Evolutionary conservation across 1,140 invertebrate species (phyloP).

Genomic region (Calephelis nemesis): DNA sequence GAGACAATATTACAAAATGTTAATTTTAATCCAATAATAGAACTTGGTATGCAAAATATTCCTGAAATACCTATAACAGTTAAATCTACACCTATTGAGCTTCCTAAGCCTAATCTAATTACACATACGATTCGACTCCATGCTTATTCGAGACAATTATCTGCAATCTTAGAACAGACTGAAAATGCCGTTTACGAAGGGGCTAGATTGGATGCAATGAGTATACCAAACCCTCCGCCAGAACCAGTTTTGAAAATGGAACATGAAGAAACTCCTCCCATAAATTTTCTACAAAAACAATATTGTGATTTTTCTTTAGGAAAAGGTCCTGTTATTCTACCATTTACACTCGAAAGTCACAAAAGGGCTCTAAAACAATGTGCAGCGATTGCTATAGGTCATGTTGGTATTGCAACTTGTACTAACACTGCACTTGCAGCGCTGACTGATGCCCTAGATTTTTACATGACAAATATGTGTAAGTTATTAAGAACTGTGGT

Average conservation of each 20-base stretch:
- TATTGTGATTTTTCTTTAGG: conserved; percentile 72
- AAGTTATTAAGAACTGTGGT: conserved; percentile 64
- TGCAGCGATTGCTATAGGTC: conserved; percentile 71
- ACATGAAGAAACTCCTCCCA: conserved; percentile 54
- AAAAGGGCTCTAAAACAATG: conserved; percentile 65
- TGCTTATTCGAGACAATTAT: conserved; percentile 52
- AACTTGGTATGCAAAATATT: conserved; percentile 74
- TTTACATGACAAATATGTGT: conserved; percentile 71
- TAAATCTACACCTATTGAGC: conserved; percentile 65
- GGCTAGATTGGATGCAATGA: conserved; percentile 50
- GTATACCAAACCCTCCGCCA: conserved; percentile 54
- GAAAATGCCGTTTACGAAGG: conserved; percentile 62
- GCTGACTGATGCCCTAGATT: conserved; percentile 65
- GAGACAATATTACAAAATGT: conserved; percentile 64
- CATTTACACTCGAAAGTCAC: conserved; percentile 69
- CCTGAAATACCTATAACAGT: conserved; percentile 70
- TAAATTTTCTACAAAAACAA: conserved; percentile 64
- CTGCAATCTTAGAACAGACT: conserved; percentile 56
- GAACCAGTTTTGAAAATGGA: conserved; percentile 50
- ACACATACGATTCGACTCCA: conserved; percentile 69
- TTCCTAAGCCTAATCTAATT: conserved; percentile 64
- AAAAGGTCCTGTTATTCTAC: conserved; percentile 59
- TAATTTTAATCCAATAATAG: conserved; percentile 76
- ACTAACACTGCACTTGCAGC: conserved; percentile 67
- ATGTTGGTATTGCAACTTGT: conserved; percentile 57